Conservation (phyloP, 2,888 invertebrate genomes). For the Drosophila nigricruria region DNA sequence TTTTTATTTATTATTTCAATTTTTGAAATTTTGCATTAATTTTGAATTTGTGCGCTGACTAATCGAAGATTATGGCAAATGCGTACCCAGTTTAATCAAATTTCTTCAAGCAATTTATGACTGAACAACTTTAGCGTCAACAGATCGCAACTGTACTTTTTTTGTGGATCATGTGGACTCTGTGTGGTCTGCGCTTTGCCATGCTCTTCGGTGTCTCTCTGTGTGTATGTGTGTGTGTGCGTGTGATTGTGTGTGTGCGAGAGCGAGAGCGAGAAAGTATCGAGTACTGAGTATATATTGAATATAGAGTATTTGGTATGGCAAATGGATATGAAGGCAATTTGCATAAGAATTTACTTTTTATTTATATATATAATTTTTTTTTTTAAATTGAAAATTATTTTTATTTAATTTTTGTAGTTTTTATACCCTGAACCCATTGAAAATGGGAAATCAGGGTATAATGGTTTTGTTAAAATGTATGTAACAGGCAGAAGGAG, state of each 20-base stretch:
- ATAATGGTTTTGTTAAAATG: too few species aligned
- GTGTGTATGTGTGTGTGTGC: constrained; percentile 11
- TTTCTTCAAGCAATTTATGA: background rate
- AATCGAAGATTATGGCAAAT: constrained; percentile 61
- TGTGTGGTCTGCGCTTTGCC: constrained; percentile 46
- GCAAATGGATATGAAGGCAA: constrained; percentile 70
- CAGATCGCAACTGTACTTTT: constrained; percentile 57
- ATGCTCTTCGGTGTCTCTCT: constrained; percentile 48
- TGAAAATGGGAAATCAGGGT: too few species aligned
- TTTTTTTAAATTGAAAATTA: constrained; percentile 37
- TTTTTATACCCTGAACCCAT: too few species aligned
- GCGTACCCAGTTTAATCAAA: constrained; percentile 14
- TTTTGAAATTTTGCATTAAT: constrained; percentile 27
- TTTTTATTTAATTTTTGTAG: constrained; percentile 35
- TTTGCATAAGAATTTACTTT: constrained; percentile 56
- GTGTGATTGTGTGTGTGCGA: constrained; percentile 23
- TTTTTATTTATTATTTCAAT: constrained; percentile 20
- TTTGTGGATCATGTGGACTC: constrained; percentile 50
- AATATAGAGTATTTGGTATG: constrained; percentile 58
- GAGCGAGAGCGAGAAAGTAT: constrained; percentile 48
- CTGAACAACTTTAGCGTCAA: constrained; percentile 8
- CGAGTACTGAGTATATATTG: constrained; percentile 43
- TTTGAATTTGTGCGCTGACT: constrained; percentile 20
- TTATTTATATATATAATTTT: constrained; percentile 10
- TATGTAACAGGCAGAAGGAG: too few species aligned